Conservation (phyloP, 2,113 vertebrate genomes). For the Colius striatus region DNA sequence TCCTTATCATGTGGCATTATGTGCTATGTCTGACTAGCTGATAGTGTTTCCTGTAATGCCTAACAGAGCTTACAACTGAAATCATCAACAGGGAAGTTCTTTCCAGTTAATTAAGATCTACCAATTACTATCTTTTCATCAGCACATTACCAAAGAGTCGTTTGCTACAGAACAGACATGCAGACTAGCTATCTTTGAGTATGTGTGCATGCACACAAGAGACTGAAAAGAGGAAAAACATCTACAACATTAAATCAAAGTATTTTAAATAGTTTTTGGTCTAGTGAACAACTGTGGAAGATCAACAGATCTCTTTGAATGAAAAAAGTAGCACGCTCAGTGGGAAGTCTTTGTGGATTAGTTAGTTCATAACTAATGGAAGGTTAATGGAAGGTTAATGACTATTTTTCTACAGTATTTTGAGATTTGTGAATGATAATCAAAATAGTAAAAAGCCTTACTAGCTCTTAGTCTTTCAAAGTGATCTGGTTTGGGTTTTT, state of each 20-base stretch:
- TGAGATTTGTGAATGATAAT: not conserved
- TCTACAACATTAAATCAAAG: not conserved
- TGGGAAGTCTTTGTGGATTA: not conserved
- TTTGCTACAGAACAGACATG: not conserved
- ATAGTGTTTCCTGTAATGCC: not conserved
- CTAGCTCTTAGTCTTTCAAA: not conserved
- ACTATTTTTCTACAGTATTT: not conserved
- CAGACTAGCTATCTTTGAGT: not conserved
- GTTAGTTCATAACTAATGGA: not conserved
- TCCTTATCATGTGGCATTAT: not conserved
- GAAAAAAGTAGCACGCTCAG: not conserved
- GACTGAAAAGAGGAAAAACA: not conserved
- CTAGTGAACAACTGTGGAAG: not conserved
- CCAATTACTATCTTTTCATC: not conserved
- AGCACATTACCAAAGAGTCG: not conserved
- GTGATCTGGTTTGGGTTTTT: not conserved
- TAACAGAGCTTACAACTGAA: not conserved
- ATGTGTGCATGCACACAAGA: not conserved
- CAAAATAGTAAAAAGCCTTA: not conserved
- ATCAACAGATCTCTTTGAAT: not conserved
- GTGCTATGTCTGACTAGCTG: not conserved
- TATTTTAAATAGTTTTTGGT: not conserved
- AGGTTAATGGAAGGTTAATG: not conserved
- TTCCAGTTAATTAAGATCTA: conserved; percentile 43
- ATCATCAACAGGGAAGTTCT: conserved; percentile 23